A percentile compares a stretch with the other conserved stretches of the same genome.
Conservation (phyloP, 2,888 invertebrate genomes). For the Perdita meconis region DNA sequence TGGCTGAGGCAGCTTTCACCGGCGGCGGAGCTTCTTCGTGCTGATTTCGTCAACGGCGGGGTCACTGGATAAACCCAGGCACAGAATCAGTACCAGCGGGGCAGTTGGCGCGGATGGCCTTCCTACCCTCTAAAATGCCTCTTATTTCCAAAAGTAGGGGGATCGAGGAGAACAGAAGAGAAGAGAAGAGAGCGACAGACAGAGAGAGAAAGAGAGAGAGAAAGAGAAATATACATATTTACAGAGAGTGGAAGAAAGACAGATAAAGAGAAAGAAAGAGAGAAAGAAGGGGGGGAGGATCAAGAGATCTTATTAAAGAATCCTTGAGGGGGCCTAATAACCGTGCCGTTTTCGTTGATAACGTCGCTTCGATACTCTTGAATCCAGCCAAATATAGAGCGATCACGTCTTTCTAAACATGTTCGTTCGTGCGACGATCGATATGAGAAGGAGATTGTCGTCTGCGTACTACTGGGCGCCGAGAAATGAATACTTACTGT, state of each 20-base stretch:
- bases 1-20: conserved; percentile 80
- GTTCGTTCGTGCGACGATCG: not conserved
- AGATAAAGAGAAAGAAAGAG: not conserved
- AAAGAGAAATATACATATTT: too few relatives aligned
- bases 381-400: conserved; percentile 16
- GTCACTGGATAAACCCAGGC: conserved; percentile 74
- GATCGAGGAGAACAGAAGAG: not conserved
- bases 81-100: conserved; percentile 52
- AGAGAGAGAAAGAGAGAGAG: not conserved
- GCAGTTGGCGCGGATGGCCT: conserved; percentile 24
- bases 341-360: conserved; percentile 5
- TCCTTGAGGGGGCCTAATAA: conserved; percentile 2
- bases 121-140: conserved; percentile 47
- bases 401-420: not conserved
- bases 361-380: not conserved
- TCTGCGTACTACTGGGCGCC: conserved; percentile 9
- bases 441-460: conserved; percentile 3
- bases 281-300: conserved; percentile 15
- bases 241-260: too few relatives aligned
- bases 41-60: conserved; percentile 79
- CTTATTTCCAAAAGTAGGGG: conserved; percentile 30
- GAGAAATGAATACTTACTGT: conserved; percentile 77
- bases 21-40: conserved; percentile 80
- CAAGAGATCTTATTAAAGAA: conserved; percentile 9
- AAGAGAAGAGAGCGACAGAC: conserved; percentile 5